Evolutionary conservation across 1,140 invertebrate genomes (phyloP), one percentile per base, ranked within the genome.

Genomic region (Leptopilina boulardi): DNA sequence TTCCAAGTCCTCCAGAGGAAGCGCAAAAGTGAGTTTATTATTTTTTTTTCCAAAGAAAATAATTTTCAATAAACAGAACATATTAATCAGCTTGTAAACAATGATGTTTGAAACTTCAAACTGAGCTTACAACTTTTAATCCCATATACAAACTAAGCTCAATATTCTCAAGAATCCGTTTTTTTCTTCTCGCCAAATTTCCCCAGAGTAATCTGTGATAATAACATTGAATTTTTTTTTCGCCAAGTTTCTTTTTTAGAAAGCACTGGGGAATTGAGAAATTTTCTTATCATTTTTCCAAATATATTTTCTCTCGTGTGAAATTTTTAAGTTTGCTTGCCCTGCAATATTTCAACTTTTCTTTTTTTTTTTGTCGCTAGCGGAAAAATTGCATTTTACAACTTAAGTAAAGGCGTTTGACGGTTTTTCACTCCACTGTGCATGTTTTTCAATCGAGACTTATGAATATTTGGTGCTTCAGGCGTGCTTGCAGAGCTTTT

Each of bases 401-500:
- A 47, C 23, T 54, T 73, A 47, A 42, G 41, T 44, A 23, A 66
- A 26, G n/a, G 13, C 21, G 26, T 66, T 66, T 66, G 26, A 66
- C 26, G 59, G n/a, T n/a, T 66, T 30, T 66, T 23, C 59, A 30
- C 59, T 66, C 59, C 59, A 30, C 59, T 66, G 26, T 66, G 13
- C 59, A 66, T 66, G 59, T 66, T 66, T 38, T 66, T 66, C 21
- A 66, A 66, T 66, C 23, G 23, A n/a, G 59, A 66, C 59, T 66
- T 30, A 66, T 66, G 59, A 66, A 66, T 66, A 66, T 66, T 30
- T 66, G 21, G 71, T 80, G 78, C 41, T 77, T 80, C 82, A 91
- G 90, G 90, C 90, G 70, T 91, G 90, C 84, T 90, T 91, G 82
- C 90, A 91, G 89, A 91, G 90, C 83, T 91, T 91, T 86, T 91